Evolutionary conservation across 1,140 invertebrate species (phyloP), one percentile per base, ranked within the genome.

Genomic region (Drosophila pectinifera): DNA sequence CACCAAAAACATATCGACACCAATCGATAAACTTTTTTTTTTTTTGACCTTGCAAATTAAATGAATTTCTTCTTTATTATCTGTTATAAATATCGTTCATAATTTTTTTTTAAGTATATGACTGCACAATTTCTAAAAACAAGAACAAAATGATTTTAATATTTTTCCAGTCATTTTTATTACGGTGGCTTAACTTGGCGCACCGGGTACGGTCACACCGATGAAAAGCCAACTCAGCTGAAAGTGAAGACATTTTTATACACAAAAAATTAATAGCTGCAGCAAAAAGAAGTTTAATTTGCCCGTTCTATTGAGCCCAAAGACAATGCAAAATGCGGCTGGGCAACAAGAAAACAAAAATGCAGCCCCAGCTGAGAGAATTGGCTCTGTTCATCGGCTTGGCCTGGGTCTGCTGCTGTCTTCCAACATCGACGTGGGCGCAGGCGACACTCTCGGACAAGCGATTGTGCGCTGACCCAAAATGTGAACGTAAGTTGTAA

Each of bases 381-480:
- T 58, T 78, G 8, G 34, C 49, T 49, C 22, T 72, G 14, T 46
- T 76, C 4, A 3, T 41, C 22, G 38, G 48, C 31, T 39, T 88
- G n/a, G 24, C 39, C 38, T 64, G 75, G n/a, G 24, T 39, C 38
- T 64, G 75, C 67, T 91, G 58, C 45, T 74, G 62, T 88, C 73
- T 82, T 74, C 74, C 80, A 64, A 72, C 72, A 20, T 36, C 14
- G 62, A 90, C 86, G 81, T 92, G 81, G 73, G 73, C 73, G 31
- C 48, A 36, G 20, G 31, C 51, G 26, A 51, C 53, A 70, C 93
- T 95, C 63, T 95, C 95, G 20, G 93, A 95, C 85, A 94, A 94
- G 76, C 93, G 94, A 83, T 93, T 94, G 92, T 95, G 94, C 93
- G 94, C 91, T 80, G 93, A 95, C 92, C 91, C 92, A 73, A 80